Evolutionary conservation across 1,140 invertebrate genomes (phyloP).

Genomic region (Leptopilina clavipes): DNA sequence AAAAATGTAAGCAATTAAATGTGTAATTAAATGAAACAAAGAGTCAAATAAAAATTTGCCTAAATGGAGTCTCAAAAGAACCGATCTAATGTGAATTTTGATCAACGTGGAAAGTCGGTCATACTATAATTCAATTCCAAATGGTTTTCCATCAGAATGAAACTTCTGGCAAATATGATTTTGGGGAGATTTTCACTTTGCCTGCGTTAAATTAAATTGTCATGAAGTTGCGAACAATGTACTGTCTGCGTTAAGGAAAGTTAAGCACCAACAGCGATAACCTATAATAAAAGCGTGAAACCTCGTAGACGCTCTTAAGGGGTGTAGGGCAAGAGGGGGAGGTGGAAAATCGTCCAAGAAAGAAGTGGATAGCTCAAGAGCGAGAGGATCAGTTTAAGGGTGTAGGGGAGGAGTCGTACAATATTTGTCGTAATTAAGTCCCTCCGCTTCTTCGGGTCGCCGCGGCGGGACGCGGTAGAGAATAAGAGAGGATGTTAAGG

Average conservation of each 20-base stretch:
- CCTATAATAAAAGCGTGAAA: conserved; percentile 1
- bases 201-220: background rate
- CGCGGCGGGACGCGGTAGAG: conserved; percentile 44
- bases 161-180: too few species aligned
- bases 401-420: conserved; percentile 45
- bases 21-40: too few species aligned
- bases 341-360: conserved; percentile 12
- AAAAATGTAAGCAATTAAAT: too few species aligned
- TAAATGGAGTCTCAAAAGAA: too few species aligned
- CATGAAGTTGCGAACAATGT: background rate
- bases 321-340: background rate
- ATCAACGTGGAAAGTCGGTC: too few species aligned
- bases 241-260: background rate
- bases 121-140: too few species aligned
- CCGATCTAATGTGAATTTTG: too few species aligned
- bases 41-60: too few species aligned
- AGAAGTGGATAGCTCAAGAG: conserved; percentile 8
- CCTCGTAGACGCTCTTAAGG: background rate
- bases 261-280: conserved; percentile 6
- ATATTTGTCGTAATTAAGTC: conserved; percentile 72
- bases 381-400: conserved; percentile 35
- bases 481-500: conserved; percentile 34
- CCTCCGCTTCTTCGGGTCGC: conserved; percentile 63
- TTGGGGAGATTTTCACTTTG: background rate
- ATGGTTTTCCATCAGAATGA: too few species aligned